Base-by-base conservation (phyloP, 1,140 invertebrate species). In the Pseudomyrmex gracilis region DNA sequence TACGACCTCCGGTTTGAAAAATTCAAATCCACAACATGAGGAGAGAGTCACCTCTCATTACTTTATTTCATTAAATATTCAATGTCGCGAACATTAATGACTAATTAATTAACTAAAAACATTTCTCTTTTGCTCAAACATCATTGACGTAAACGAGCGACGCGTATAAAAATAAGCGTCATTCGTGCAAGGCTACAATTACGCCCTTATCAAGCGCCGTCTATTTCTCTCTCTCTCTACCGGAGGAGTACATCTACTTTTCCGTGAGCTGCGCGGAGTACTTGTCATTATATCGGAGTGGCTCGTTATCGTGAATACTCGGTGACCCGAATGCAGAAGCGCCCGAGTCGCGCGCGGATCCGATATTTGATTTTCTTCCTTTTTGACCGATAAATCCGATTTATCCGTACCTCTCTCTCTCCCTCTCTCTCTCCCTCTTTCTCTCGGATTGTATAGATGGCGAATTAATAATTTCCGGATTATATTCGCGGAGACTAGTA, bases 321-420 rank as follows among this genome's bases (percentile, higher is more conserved):
- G 49, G 24, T 55, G 84, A 83, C 68, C 84, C 84, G 55, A 66
- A 82, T 85, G 74, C 74, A 60, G 68, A 34, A 53, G 61, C 61
- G 47, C 17, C 34, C 57, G 15, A 47, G 22, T 67, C 15, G 17
- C 53, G n/a, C 15, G 17, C 53, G n/a, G 22, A 20, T 34, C 24
- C 58, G 58, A 86, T 83, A 85, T 86, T 87, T 87, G 83, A 87
- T 86, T 34, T 85, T 70, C 60, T 82, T 71, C 34, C 17, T 47
- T 17, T 53, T 45, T 34, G 34, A 1, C 17, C 55, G 8, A 63
- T 67, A 73, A 49, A 60, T 55, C 53, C 55, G 47, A 76, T 84
- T 84, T 68, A 68, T 34, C 34, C 34, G 34, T 34, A 34, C 34
- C 34, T 34, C 34, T 34, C 34, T 34, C 34, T 34, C 24, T 34